Conservation (phyloP, 2,113 vertebrate species). For the Psittacara wagleri region DNA sequence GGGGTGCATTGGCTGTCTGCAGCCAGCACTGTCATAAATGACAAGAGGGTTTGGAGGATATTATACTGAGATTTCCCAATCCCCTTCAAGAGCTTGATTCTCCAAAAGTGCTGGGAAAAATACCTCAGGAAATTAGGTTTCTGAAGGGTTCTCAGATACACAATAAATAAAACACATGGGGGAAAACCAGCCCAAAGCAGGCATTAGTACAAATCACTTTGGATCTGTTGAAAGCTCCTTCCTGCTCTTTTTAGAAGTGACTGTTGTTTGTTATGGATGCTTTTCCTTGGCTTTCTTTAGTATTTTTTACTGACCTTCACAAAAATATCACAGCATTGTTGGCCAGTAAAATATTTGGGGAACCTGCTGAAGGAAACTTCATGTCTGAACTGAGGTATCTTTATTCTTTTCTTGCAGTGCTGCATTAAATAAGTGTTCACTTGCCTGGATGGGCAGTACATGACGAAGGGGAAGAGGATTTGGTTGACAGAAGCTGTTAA, state of each 20-base stretch:
- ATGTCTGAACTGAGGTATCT: background rate
- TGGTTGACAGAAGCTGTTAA: conserved; percentile 15
- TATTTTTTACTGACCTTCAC: conserved; percentile 31
- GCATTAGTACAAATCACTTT: background rate
- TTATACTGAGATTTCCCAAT: background rate
- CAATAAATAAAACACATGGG: conserved; percentile 4
- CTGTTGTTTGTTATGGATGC: background rate
- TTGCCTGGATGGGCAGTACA: background rate
- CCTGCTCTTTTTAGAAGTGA: background rate
- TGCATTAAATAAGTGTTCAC: conserved; percentile 49
- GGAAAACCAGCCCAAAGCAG: background rate
- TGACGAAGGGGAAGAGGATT: background rate
- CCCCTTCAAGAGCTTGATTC: background rate
- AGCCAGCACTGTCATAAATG: background rate
- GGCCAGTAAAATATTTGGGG: background rate
- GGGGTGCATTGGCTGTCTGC: background rate
- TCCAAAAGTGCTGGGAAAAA: background rate
- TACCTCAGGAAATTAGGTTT: background rate
- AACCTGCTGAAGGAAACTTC: background rate
- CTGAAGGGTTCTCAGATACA: background rate
- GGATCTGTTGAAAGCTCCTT: background rate
- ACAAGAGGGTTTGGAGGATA: background rate
- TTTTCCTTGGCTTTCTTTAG: background rate
- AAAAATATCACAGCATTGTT: background rate
- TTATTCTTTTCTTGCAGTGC: conserved; percentile 18